These are phyloP conservation scores for Pristionchus fissidentatus DNA, from an alignment of 2,888 invertebrate species.

Conservation along the genomic window DNA sequence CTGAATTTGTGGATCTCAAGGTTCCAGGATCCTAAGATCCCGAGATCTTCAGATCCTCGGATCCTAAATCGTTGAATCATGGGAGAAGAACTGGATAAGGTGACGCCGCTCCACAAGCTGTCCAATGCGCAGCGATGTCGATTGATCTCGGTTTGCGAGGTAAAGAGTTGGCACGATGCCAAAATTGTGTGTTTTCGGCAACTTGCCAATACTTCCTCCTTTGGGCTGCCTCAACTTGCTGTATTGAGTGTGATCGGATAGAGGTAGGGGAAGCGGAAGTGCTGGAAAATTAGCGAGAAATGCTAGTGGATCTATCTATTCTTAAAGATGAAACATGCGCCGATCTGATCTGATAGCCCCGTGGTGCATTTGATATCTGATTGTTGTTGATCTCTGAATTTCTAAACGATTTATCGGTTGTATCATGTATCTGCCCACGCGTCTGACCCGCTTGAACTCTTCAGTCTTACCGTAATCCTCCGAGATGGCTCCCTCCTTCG, in stretches of 20 bases:
- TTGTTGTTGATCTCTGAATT: neutral
- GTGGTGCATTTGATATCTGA: neutral
- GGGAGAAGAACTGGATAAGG: conserved; percentile 17
- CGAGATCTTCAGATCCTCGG: too few species aligned
- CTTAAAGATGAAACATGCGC: too few species aligned
- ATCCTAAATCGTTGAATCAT: too few species aligned
- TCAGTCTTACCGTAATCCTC: conserved; percentile 11
- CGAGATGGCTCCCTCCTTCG: neutral
- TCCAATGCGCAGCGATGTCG: conserved; percentile 18
- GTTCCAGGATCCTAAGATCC: too few species aligned
- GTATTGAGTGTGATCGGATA: too few species aligned
- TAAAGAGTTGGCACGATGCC: neutral
- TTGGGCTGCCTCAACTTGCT: too few species aligned
- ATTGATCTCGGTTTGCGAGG: conserved; percentile 21
- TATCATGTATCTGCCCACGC: neutral
- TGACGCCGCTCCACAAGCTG: conserved; percentile 15
- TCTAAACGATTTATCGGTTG: neutral
- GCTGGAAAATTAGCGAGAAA: neutral
- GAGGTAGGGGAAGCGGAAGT: too few species aligned
- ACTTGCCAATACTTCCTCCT: too few species aligned
- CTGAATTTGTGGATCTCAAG: too few species aligned
- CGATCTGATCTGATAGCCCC: conserved; percentile 33
- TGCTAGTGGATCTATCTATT: too few species aligned
- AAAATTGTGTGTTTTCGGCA: too few species aligned
- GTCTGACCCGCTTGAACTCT: conserved; percentile 25